phyloP scores from a whole-genome alignment of 1,140 invertebrate genomes.

The Adelges cooleyi region DNA sequence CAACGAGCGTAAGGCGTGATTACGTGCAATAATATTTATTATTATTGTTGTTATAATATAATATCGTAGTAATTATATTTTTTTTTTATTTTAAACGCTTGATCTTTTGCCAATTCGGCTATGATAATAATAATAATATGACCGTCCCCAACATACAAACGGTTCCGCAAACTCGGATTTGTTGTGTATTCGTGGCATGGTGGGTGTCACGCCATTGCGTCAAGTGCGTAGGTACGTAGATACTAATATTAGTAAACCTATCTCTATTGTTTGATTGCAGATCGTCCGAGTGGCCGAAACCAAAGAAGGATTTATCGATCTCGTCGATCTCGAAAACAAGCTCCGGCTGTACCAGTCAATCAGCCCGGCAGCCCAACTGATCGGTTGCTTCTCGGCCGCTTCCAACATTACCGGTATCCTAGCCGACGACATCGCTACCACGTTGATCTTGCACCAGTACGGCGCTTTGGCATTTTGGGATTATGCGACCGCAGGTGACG shows the following conservation, averaged over 20 bases:
- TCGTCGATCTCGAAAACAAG: slow-evolving; percentile 60
- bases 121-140: too few relatives aligned
- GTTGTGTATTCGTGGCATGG: too few relatives aligned
- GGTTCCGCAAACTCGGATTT: too few relatives aligned
- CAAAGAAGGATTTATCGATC: slow-evolving; percentile 63
- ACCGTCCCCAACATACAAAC: too few relatives aligned
- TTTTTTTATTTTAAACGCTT: too few relatives aligned
- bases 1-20: not conserved
- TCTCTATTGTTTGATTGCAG: slow-evolving; percentile 38
- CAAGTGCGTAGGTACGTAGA: too few relatives aligned
- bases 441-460: slow-evolving; percentile 67
- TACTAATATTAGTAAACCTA: too few relatives aligned
- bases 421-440: slow-evolving; percentile 70
- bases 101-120: too few relatives aligned
- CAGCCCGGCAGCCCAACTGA: slow-evolving; percentile 45
- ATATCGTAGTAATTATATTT: too few relatives aligned
- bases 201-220: too few relatives aligned
- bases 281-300: slow-evolving; percentile 65
- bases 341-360: slow-evolving; percentile 41
- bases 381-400: slow-evolving; percentile 77
- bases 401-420: slow-evolving; percentile 84
- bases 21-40: not conserved
- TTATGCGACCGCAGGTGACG: slow-evolving; percentile 62
- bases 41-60: slow-evolving; percentile 2
- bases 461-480: slow-evolving; percentile 80